phyloP scores from a whole-genome alignment of 1,140 invertebrate genomes.

The Diploscapter pachys region DNA sequence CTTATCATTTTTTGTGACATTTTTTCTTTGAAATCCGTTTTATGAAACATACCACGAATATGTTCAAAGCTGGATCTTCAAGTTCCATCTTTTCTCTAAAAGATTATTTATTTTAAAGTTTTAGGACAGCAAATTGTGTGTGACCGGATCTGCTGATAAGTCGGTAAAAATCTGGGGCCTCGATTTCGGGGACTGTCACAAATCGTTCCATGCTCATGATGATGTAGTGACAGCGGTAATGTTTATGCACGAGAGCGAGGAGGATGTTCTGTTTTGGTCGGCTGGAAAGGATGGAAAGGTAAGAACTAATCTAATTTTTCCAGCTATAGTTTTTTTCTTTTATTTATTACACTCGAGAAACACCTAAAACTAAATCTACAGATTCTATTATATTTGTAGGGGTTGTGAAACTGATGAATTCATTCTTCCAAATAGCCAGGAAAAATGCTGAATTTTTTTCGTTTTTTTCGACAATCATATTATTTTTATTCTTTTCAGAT shows the following conservation, averaged over 20 bases:
- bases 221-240: constrained; percentile 63
- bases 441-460: not conserved
- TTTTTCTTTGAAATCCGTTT: no score
- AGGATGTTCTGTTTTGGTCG: constrained; percentile 88
- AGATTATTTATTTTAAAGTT: not conserved
- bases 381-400: not conserved
- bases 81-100: no score
- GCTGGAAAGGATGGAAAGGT: constrained; percentile 82
- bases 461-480: not conserved
- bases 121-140: constrained; percentile 81
- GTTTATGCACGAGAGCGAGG: constrained; percentile 39
- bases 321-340: not conserved
- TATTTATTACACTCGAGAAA: not conserved
- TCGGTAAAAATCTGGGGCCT: constrained; percentile 97
- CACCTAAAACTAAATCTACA: not conserved
- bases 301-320: constrained; percentile 60
- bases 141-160: constrained; percentile 87
- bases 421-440: not conserved
- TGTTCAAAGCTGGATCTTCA: no score
- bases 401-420: no score
- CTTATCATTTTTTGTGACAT: no score
- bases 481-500: constrained; percentile 60
- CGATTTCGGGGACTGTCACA: constrained; percentile 90
- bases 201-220: constrained; percentile 78
- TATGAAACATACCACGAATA: no score